These are phyloP conservation scores for Atractosteus spatula DNA, from an alignment of 2,113 vertebrate species.

Conservation along the genomic window DNA sequence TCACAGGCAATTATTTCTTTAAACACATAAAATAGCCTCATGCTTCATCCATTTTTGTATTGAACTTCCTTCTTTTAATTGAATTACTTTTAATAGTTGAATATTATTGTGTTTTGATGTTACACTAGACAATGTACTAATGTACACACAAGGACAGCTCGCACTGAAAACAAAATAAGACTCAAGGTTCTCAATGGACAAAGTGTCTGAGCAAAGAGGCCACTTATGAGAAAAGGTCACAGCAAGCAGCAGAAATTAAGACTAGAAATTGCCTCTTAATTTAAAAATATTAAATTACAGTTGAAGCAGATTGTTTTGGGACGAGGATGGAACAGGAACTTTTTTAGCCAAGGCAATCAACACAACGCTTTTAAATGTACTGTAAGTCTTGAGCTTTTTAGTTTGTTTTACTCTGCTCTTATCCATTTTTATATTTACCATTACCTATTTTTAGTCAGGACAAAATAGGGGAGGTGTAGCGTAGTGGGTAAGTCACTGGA, in stretches of 20 bases:
- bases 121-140: conserved; percentile 18
- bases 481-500: no score
- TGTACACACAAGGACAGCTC: conserved; percentile 11
- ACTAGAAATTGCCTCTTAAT: neutral
- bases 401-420: no score
- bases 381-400: no score
- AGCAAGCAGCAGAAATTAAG: neutral
- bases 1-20: conserved; percentile 21
- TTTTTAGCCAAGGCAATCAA: no score
- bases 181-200: conserved; percentile 23
- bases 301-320: neutral
- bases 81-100: conserved; percentile 19
- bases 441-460: no score
- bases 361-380: no score
- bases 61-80: conserved; percentile 14
- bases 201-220: conserved; percentile 16
- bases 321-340: no score
- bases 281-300: neutral
- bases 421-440: no score
- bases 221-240: neutral
- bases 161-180: conserved; percentile 25
- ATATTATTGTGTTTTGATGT: conserved; percentile 16
- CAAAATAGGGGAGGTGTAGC: no score
- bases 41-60: conserved; percentile 24
- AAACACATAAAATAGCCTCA: conserved; percentile 22